These are phyloP conservation scores for Mylabris sibirica DNA, from an alignment of 2,888 invertebrate genomes.

Conservation along the genomic window DNA sequence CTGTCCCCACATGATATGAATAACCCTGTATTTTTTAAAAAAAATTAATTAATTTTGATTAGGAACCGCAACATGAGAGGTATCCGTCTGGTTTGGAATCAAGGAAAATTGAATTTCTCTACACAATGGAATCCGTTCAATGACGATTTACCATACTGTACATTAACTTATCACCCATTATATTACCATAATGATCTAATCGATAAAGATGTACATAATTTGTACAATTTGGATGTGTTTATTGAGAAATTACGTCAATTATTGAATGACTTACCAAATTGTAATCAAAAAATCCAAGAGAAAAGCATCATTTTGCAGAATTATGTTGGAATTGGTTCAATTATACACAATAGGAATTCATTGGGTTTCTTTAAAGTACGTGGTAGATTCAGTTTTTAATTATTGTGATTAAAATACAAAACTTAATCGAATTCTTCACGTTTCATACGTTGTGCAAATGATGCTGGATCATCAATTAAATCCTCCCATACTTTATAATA, in stretches of 20 bases:
- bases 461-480: slow-evolving; percentile 54
- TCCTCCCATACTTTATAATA: slow-evolving; percentile 64
- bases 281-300: slow-evolving; percentile 62
- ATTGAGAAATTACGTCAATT: slow-evolving; percentile 66
- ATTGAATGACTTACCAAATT: slow-evolving; percentile 61
- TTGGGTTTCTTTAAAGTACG: slow-evolving; percentile 88
- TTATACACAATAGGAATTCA: slow-evolving; percentile 82
- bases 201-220: slow-evolving; percentile 50
- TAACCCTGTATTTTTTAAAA: no score
- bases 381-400: slow-evolving; percentile 83
- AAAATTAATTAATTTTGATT: slow-evolving; percentile 7
- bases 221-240: slow-evolving; percentile 71
- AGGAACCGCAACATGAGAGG: slow-evolving; percentile 79
- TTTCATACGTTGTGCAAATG: slow-evolving; percentile 50
- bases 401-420: slow-evolving; percentile 20
- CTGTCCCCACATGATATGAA: no score
- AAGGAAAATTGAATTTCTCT: slow-evolving; percentile 72
- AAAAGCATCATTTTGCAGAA: slow-evolving; percentile 79
- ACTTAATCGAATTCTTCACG: slow-evolving; percentile 38
- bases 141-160: slow-evolving; percentile 78
- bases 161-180: slow-evolving; percentile 82
- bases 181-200: slow-evolving; percentile 70
- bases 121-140: slow-evolving; percentile 89
- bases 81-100: slow-evolving; percentile 80
- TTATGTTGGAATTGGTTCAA: slow-evolving; percentile 79